Evolutionary conservation across 2,888 invertebrate genomes (phyloP).

Genomic region (Endomychus coccineus): DNA sequence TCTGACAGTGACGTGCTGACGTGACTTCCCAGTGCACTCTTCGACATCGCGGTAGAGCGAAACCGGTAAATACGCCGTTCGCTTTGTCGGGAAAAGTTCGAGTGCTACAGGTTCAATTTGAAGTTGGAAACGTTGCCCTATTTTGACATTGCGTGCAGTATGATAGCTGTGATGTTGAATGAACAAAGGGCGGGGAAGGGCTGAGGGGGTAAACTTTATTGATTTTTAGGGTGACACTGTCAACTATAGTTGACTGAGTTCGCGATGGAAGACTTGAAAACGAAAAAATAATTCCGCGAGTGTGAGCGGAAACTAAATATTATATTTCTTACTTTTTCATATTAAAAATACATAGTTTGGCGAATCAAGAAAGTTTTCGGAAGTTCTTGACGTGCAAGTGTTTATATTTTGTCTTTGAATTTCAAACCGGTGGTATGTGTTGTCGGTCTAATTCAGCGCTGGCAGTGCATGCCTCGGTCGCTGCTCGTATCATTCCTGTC

Average conservation of each 20-base stretch:
- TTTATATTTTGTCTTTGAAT: slow-evolving; percentile 37
- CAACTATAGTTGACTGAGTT: slow-evolving; percentile 51
- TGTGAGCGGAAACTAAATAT: slow-evolving; percentile 11
- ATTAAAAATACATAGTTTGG: slow-evolving; percentile 8
- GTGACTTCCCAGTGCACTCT: too few species aligned
- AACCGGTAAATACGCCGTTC: slow-evolving; percentile 9
- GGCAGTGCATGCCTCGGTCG: slow-evolving; percentile 39
- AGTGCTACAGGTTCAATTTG: not conserved
- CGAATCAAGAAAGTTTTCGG: slow-evolving; percentile 23
- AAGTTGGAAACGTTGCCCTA: slow-evolving; percentile 23
- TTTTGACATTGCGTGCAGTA: slow-evolving; percentile 35
- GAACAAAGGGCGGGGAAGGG: slow-evolving; percentile 43
- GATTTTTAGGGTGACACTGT: slow-evolving; percentile 62
- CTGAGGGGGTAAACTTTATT: slow-evolving; percentile 52
- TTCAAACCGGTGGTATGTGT: slow-evolving; percentile 44
- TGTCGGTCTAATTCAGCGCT: slow-evolving; percentile 34
- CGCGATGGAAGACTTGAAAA: slow-evolving; percentile 47
- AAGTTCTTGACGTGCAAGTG: slow-evolving; percentile 27
- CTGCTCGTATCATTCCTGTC: slow-evolving; percentile 39
- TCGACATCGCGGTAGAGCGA: too few species aligned
- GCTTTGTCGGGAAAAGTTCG: slow-evolving; percentile 8
- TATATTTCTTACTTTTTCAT: not conserved
- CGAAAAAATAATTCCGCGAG: slow-evolving; percentile 43
- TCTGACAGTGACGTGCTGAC: slow-evolving; percentile 33
- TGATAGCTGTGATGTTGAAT: slow-evolving; percentile 41